A percentile compares a stretch with the other conserved stretches of the same genome.
These are phyloP conservation scores for Eudyptes chrysolophus DNA, from an alignment of 2,113 vertebrate genomes.

Conservation along the genomic window DNA sequence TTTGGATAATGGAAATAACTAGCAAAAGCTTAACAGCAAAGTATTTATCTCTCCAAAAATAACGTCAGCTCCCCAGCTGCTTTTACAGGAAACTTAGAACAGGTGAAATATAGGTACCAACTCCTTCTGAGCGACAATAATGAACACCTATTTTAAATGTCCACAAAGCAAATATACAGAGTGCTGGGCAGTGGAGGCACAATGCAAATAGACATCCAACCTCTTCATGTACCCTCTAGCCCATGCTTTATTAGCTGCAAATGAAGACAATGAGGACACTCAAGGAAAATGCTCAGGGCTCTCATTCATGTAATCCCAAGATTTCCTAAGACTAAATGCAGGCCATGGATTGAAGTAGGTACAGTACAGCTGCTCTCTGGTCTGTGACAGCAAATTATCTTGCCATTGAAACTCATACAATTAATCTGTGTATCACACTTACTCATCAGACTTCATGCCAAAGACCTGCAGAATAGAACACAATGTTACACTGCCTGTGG, in stretches of 20 bases:
- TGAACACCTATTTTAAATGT: background rate
- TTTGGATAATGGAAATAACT: background rate
- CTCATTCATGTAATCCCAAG: rapidly evolving
- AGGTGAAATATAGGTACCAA: background rate
- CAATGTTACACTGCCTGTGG: background rate
- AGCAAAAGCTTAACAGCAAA: background rate
- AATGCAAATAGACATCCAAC: background rate
- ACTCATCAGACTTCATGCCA: background rate
- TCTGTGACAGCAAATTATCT: background rate
- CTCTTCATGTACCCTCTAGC: background rate
- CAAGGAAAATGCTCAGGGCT: background rate
- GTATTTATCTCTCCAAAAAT: background rate
- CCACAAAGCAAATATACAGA: background rate
- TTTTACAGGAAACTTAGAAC: background rate
- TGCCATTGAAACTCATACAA: background rate
- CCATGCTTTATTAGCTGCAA: background rate
- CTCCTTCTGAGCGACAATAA: rapidly evolving
- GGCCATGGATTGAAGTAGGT: rapidly evolving
- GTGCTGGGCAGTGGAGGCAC: background rate
- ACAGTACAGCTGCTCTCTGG: background rate
- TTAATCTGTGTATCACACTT: background rate
- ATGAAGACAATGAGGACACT: background rate
- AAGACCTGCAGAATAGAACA: background rate
- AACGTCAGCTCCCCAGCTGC: background rate
- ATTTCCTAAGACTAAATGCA: background rate